Percentiles rank a stretch among this genome's conserved stretches.
Evolutionary conservation across 2,888 invertebrate species (phyloP).

Genomic region (Formica aserva): DNA sequence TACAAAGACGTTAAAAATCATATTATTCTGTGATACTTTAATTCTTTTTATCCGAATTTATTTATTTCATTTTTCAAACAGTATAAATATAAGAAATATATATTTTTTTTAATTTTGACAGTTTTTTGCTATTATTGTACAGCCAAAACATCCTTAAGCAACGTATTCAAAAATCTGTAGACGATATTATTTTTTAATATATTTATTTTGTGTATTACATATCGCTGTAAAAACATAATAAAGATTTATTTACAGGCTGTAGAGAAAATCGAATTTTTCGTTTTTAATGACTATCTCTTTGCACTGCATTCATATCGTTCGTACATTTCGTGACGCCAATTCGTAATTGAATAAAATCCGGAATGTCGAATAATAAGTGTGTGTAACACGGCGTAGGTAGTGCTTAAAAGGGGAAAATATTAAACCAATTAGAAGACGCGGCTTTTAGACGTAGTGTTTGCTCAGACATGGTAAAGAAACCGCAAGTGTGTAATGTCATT

Average conservation of each 20-base stretch:
- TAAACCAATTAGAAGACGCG: constrained; percentile 39
- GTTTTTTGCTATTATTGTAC: too few relatives aligned
- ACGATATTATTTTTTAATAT: neutral
- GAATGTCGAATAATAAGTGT: constrained; percentile 17
- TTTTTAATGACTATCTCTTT: neutral
- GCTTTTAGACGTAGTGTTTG: constrained; percentile 39
- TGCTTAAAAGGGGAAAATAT: constrained; percentile 32
- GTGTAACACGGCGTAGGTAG: neutral
- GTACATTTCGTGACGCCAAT: neutral
- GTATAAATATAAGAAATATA: too few relatives aligned
- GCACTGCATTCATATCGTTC: neutral
- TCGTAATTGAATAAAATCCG: constrained; percentile 13
- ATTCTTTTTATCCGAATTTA: too few relatives aligned
- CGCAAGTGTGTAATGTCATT: constrained; percentile 45
- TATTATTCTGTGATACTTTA: too few relatives aligned
- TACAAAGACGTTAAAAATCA: too few relatives aligned
- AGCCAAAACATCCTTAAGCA: neutral
- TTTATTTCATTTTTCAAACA: too few relatives aligned
- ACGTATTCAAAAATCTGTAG: neutral
- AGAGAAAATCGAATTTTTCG: neutral
- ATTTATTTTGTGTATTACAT: neutral
- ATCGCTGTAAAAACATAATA: neutral
- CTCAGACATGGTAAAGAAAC: constrained; percentile 46
- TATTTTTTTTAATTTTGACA: too few relatives aligned
- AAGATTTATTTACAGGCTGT: neutral